Evolutionary conservation across 2,113 vertebrate genomes (phyloP).

Genomic region (Anas platyrhynchos): DNA sequence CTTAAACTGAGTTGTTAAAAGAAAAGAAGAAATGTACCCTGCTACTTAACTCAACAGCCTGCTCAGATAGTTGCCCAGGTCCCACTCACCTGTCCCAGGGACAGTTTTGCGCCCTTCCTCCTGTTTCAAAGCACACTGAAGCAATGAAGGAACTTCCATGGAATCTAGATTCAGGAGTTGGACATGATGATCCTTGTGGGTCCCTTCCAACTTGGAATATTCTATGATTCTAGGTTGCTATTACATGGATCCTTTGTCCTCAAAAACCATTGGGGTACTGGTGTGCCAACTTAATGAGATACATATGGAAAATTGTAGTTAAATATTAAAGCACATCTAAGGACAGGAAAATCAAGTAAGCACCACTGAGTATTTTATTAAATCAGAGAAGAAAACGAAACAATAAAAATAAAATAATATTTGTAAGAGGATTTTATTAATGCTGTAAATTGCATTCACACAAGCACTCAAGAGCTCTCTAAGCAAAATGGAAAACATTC

Average conservation of each 20-base stretch:
- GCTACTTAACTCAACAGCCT: not conserved
- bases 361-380: not conserved
- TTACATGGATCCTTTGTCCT: not conserved
- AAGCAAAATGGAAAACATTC: constrained; percentile 55
- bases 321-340: not conserved
- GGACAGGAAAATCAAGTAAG: not conserved
- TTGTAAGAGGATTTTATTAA: constrained; percentile 53
- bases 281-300: not conserved
- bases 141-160: not conserved
- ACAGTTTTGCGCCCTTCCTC: not conserved
- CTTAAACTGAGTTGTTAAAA: not conserved
- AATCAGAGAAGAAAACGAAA: not conserved
- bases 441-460: constrained; percentile 58
- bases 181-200: no score
- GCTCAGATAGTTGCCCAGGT: not conserved
- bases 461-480: constrained; percentile 15
- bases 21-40: not conserved
- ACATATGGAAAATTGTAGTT: not conserved
- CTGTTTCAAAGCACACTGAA: not conserved
- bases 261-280: fast-evolving
- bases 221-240: not conserved
- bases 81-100: not conserved
- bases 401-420: constrained; percentile 41
- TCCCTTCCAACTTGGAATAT: no score
- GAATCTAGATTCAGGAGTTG: not conserved